Evolutionary conservation across 2,888 invertebrate species (phyloP).

Genomic region (Apeira syringaria): DNA sequence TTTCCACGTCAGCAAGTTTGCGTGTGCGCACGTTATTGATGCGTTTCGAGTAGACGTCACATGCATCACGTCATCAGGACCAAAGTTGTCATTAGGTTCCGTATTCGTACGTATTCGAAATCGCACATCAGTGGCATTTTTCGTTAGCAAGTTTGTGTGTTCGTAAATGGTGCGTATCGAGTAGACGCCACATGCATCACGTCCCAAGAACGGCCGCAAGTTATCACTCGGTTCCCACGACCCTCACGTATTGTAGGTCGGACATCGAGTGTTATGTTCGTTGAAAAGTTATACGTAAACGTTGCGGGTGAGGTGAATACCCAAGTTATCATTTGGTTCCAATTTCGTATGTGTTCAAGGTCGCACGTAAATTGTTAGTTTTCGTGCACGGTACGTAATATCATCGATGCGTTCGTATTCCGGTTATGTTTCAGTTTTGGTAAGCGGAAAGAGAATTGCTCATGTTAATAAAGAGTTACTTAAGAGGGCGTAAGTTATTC

Average conservation of each 20-base stretch:
- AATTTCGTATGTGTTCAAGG: background rate
- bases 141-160: too few relatives aligned
- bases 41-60: constrained; percentile 28
- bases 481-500: constrained; percentile 8
- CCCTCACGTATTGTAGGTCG: background rate
- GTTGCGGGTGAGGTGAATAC: background rate
- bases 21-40: background rate
- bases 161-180: too few relatives aligned
- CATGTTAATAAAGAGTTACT: constrained; percentile 16
- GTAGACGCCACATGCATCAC: too few relatives aligned
- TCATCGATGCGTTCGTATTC: constrained; percentile 21
- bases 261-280: background rate
- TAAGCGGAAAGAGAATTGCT: constrained; percentile 21
- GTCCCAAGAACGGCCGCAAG: too few relatives aligned
- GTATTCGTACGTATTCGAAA: background rate
- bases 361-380: background rate
- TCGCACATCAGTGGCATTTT: too few relatives aligned
- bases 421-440: constrained; percentile 25
- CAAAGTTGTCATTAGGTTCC: constrained; percentile 7
- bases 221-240: too few relatives aligned
- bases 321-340: too few relatives aligned
- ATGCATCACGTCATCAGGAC: constrained; percentile 30
- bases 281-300: background rate
- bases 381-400: background rate
- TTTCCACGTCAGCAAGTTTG: constrained; percentile 7